Evolutionary conservation across 2,797 vertebrate genomes (phyloP).

Genomic region (Lacerta bilineata): DNA sequence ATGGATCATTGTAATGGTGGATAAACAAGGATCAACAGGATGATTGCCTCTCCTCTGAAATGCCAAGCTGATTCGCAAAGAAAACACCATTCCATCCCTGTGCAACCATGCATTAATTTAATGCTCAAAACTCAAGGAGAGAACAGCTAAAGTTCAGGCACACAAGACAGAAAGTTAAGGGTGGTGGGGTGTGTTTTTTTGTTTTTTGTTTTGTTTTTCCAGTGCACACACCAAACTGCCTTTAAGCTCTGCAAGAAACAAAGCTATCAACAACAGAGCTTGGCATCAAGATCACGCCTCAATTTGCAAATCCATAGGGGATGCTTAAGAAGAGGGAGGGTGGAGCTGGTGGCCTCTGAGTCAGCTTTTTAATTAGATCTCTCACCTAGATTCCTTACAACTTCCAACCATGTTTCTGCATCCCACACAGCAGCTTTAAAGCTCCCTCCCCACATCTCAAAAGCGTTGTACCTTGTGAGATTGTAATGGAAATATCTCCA

Average conservation of each 20-base stretch:
- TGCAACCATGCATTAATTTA: not conserved
- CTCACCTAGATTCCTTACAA: slow-evolving; percentile 42
- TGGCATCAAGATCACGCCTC: slow-evolving; percentile 30
- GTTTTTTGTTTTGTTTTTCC: too few relatives aligned
- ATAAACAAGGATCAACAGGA: fast-evolving
- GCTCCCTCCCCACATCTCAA: slow-evolving; percentile 3
- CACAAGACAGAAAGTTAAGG: not conserved
- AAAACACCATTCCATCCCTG: not conserved
- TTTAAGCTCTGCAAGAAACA: not conserved
- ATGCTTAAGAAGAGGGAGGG: slow-evolving; percentile 38
- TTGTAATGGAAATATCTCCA: slow-evolving; percentile 64
- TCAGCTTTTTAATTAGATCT: slow-evolving; percentile 50
- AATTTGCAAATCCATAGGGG: slow-evolving; percentile 45
- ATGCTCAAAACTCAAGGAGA: fast-evolving
- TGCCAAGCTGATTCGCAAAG: fast-evolving
- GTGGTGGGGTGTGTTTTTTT: not conserved
- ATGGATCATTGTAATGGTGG: fast-evolving
- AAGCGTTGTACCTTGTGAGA: slow-evolving; percentile 56
- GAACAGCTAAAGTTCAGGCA: not conserved
- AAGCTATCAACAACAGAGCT: slow-evolving; percentile 41
- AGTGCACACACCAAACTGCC: not conserved
- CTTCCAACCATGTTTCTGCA: slow-evolving; percentile 38
- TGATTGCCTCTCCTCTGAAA: not conserved
- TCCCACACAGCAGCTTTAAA: slow-evolving; percentile 29
- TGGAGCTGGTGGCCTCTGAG: not conserved